phyloP scores from a whole-genome alignment of 2,113 vertebrate genomes.

The Noturus placidus region DNA sequence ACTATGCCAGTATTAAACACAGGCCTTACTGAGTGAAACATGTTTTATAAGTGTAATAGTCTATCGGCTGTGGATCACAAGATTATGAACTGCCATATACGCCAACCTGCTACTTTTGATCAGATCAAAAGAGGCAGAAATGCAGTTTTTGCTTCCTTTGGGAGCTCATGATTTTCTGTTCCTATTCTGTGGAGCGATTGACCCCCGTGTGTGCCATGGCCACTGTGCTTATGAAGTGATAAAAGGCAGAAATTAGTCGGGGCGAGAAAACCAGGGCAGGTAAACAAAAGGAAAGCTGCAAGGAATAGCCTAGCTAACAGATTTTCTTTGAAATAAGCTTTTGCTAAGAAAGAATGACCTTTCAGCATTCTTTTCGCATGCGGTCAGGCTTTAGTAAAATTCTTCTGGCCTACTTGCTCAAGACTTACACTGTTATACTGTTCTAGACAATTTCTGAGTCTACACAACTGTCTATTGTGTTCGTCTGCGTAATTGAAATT shows the following conservation, averaged over 20 bases:
- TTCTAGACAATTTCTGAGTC: not conserved
- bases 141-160: not conserved
- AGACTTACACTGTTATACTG: not conserved
- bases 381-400: not conserved
- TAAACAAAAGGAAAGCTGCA: not conserved
- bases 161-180: conserved; percentile 1
- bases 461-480: not conserved
- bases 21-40: not conserved
- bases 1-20: not conserved
- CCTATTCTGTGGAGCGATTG: not conserved
- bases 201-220: not conserved
- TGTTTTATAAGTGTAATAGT: not conserved
- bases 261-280: not conserved
- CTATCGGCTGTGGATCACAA: not conserved
- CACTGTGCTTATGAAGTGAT: not conserved
- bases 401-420: not conserved
- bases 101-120: not conserved
- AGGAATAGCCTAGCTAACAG: not conserved
- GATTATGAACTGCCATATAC: not conserved
- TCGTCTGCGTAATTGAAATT: not conserved
- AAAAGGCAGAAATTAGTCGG: conserved; percentile 3
- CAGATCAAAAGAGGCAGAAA: not conserved
- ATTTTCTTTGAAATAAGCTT: conserved; percentile 7
- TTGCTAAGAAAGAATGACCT: not conserved
- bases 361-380: not conserved